Base-by-base conservation (phyloP, 2,797 vertebrate species). In the Coluber constrictor region DNA sequence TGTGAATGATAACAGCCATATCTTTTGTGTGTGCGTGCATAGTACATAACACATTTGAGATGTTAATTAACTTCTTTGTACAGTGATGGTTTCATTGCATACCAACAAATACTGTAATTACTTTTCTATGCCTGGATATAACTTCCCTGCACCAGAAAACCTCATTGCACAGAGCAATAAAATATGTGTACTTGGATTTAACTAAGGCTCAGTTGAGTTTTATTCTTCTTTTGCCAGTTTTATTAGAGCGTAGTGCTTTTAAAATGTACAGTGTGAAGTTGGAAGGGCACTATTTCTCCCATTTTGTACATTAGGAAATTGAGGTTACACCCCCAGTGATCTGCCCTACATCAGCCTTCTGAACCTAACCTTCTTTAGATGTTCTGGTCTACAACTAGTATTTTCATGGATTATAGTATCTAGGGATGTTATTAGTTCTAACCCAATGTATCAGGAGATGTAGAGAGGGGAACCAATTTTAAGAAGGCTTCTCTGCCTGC, bases 131-230 rank as follows among this genome's bases (percentile, higher is more conserved):
- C 16, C 27, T 61, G 47, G 37, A 6, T 27, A 88, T 61, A 90
- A 91, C 55, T 79, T 61, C 12, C 29, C 63, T 43, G 9, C 90
- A 23, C 56, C n/a, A 27, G 92, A 63, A 74, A 63, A 86, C 56
- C n/a, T 59, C 27, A 63, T n/a, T 25, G 79, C 12, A 11, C 70
- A 29, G 15, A 59, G 32, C 59, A 87, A 90, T 92, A 87, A 79
- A 79, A 93, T 61, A 55, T 59, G 61, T 87, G 83, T 54, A 56
- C 89, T 90, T 74, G 37, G 55, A 87, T 93, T 90, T 93, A 87
- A 87, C 55, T 87, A 87, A 87, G 37, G 74, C 27, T 90, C 83
- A 86, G 37, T 23, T 79, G 37, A 29, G 16, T 90, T 47, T 74
- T 66, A 23, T 61, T 47, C 43, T 51, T 51, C 15, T 70, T 43